A percentile compares a stretch with the other conserved stretches of the same genome.
phyloP scores from a whole-genome alignment of 2,888 invertebrate genomes.

The Callyntrura sp. region DNA sequence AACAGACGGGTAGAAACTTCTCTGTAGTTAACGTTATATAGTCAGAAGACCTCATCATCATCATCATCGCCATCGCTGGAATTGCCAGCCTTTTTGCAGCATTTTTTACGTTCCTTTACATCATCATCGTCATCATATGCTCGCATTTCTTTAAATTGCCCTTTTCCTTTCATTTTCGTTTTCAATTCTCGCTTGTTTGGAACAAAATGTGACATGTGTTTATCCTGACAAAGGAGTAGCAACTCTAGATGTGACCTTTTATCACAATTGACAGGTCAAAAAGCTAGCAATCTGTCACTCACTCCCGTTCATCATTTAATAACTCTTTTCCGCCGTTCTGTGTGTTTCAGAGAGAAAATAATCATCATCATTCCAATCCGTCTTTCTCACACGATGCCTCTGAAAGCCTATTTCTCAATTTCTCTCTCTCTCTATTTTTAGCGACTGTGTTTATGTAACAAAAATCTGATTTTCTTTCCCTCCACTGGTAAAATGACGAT shows the following conservation, averaged over 20 bases:
- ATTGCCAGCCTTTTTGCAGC: neutral
- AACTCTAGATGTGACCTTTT: conserved; percentile 22
- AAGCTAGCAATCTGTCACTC: conserved; percentile 43
- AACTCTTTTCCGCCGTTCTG: neutral
- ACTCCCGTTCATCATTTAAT: conserved; percentile 10
- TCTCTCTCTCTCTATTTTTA: neutral
- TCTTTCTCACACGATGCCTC: too few species aligned
- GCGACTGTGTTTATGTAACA: neutral
- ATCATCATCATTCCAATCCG: neutral
- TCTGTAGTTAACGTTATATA: neutral
- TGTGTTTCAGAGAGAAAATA: conserved; percentile 14
- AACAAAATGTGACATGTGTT: conserved; percentile 12
- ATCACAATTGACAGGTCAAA: conserved; percentile 24
- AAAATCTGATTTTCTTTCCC: neutral
- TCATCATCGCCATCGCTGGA: neutral
- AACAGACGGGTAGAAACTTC: neutral
- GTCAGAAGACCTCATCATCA: neutral
- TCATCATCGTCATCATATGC: neutral
- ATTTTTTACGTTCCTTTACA: neutral
- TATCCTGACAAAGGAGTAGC: neutral
- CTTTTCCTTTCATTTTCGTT: conserved; percentile 8
- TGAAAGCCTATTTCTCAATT: neutral
- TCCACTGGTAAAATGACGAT: neutral
- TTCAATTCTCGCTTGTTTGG: neutral
- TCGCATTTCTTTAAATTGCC: conserved; percentile 24